Evolutionary conservation across 2,113 vertebrate genomes (phyloP).

Genomic region (Sminthopsis crassicaudata): DNA sequence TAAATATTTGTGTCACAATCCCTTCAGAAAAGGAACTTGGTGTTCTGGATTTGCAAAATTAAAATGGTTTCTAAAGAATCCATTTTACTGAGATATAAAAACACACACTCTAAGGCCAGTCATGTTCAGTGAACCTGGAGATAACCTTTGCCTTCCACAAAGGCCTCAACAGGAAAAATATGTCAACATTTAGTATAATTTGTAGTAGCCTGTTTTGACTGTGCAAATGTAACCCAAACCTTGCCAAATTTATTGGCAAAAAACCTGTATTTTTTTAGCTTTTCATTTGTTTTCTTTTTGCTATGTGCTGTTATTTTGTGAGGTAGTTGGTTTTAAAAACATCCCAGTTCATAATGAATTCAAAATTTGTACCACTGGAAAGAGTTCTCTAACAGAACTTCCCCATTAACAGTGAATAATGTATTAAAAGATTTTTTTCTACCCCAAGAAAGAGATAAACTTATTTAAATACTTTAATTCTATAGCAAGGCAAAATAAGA

Average conservation of each 20-base stretch:
- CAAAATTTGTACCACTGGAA: constrained; percentile 28
- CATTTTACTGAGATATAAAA: constrained; percentile 9
- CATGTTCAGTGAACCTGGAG: constrained; percentile 25
- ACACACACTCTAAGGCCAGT: constrained; percentile 21
- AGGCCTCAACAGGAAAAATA: constrained; percentile 49
- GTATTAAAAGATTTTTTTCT: neutral
- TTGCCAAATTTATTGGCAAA: constrained; percentile 24
- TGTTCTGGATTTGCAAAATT: constrained; percentile 15
- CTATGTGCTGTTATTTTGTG: neutral
- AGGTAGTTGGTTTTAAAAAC: neutral
- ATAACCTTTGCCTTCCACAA: constrained; percentile 52
- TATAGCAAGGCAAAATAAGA: neutral
- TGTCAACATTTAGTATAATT: constrained; percentile 29
- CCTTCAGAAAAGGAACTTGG: constrained; percentile 26
- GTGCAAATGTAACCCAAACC: constrained; percentile 23
- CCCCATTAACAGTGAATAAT: neutral
- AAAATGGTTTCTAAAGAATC: constrained; percentile 5
- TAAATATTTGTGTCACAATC: constrained; percentile 24
- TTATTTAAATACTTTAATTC: neutral
- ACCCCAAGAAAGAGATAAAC: neutral
- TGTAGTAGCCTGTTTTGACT: constrained; percentile 49
- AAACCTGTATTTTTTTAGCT: neutral
- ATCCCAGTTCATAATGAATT: neutral
- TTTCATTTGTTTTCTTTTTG: neutral
- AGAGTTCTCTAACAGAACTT: neutral